Conservation (phyloP, 2,113 vertebrate genomes). For the Antechinus flavipes region DNA sequence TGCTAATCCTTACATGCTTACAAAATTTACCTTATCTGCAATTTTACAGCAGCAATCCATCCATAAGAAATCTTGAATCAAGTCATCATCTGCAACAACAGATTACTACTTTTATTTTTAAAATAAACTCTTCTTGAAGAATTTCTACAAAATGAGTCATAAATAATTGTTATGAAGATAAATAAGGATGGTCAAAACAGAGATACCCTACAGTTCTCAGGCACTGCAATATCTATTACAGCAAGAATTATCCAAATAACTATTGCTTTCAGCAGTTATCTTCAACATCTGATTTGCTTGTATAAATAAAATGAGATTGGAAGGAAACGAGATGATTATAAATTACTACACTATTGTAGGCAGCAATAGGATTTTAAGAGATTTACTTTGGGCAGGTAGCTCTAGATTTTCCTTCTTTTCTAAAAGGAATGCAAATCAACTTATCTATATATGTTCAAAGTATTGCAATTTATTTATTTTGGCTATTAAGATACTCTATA, state of each 20-base stretch:
- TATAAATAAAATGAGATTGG: background rate
- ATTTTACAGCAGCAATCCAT: slow-evolving; percentile 97
- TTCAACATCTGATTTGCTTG: slow-evolving; percentile 39
- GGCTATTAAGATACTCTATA: background rate
- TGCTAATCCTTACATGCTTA: slow-evolving; percentile 41
- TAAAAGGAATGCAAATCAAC: background rate
- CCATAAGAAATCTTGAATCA: slow-evolving; percentile 96
- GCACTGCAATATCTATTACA: slow-evolving; percentile 13
- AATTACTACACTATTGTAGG: slow-evolving; percentile 39
- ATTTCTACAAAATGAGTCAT: slow-evolving; percentile 51
- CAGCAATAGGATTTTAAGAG: slow-evolving; percentile 41
- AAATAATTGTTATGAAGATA: slow-evolving; percentile 48
- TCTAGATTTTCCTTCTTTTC: slow-evolving; percentile 46
- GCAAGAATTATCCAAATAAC: slow-evolving; percentile 31
- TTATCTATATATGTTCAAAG: background rate
- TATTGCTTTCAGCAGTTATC: background rate
- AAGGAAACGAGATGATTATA: background rate
- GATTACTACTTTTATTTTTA: slow-evolving; percentile 72
- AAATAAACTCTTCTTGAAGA: slow-evolving; percentile 40
- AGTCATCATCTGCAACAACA: slow-evolving; percentile 91
- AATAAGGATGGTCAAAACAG: slow-evolving; percentile 27
- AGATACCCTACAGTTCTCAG: slow-evolving; percentile 10
- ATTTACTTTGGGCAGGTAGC: background rate
- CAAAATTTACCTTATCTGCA: slow-evolving; percentile 92
- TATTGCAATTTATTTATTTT: background rate